Conservation (phyloP, 2,797 vertebrate genomes). For the Lepilemur septentrionalis region DNA sequence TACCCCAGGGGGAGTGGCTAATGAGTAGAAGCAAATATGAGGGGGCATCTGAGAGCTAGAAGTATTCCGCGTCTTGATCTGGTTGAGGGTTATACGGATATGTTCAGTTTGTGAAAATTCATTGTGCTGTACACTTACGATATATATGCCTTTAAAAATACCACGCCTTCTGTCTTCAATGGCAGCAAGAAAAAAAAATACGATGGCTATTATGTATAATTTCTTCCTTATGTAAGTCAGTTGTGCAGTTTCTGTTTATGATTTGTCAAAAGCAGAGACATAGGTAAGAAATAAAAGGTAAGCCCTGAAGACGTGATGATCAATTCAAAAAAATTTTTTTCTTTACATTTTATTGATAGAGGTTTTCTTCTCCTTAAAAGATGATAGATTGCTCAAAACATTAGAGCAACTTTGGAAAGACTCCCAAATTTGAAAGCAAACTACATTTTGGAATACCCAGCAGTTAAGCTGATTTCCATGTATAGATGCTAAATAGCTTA, state of each 20-base stretch:
- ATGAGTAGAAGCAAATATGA: not conserved
- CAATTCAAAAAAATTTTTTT: not conserved
- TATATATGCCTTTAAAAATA: not conserved
- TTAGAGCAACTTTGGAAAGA: slow-evolving; percentile 30
- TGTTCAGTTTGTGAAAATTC: not conserved
- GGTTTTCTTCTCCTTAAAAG: slow-evolving; percentile 44
- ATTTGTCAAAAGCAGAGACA: slow-evolving; percentile 44
- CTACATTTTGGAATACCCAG: slow-evolving; percentile 18
- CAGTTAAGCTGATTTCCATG: slow-evolving; percentile 9
- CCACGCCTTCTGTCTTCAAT: no score
- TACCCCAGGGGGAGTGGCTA: accelerated
- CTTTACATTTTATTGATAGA: not conserved
- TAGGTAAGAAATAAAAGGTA: slow-evolving; percentile 15
- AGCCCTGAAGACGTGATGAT: not conserved
- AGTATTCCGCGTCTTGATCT: not conserved
- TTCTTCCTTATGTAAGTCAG: slow-evolving; percentile 3
- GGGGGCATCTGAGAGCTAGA: not conserved
- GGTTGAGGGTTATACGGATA: not conserved
- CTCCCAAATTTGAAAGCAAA: slow-evolving; percentile 32
- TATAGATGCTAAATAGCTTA: slow-evolving; percentile 31
- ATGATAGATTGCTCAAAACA: not conserved
- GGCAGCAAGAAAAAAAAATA: not conserved
- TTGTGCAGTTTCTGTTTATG: slow-evolving; percentile 37
- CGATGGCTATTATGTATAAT: not conserved
- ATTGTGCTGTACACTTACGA: not conserved